These are phyloP conservation scores for Hipparchia sbordonii DNA, from an alignment of 2,888 invertebrate genomes.

Conservation along the genomic window DNA sequence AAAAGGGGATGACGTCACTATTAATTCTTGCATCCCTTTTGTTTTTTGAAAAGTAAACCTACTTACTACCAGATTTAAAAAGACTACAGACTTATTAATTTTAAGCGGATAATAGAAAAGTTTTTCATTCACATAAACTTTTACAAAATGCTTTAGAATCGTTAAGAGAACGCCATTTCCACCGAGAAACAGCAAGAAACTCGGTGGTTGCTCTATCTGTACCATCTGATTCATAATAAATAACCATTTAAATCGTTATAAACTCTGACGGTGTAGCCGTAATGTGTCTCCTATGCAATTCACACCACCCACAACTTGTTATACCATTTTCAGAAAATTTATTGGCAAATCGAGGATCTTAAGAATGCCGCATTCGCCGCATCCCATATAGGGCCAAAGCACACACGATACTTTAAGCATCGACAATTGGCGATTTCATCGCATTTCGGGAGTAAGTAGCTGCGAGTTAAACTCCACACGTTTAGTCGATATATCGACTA, in stretches of 20 bases:
- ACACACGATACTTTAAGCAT: neutral
- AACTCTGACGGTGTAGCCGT: neutral
- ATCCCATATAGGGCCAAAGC: neutral
- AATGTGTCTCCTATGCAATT: too few relatives aligned
- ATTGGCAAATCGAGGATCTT: constrained; percentile 1
- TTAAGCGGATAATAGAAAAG: too few relatives aligned
- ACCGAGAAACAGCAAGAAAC: too few relatives aligned
- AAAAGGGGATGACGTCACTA: too few relatives aligned
- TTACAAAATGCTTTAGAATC: too few relatives aligned
- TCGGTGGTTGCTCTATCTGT: neutral
- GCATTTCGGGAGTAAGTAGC: neutral
- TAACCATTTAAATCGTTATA: too few relatives aligned
- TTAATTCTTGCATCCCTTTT: too few relatives aligned
- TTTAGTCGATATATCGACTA: neutral
- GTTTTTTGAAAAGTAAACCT: too few relatives aligned
- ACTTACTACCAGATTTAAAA: too few relatives aligned
- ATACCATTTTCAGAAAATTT: neutral
- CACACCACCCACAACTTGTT: neutral
- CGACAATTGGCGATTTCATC: neutral
- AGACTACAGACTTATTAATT: too few relatives aligned
- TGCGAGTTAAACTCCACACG: neutral
- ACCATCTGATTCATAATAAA: neutral
- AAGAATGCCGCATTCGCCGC: neutral
- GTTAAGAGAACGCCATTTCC: too few relatives aligned
- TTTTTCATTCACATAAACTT: too few relatives aligned